A percentile compares a stretch with the other conserved stretches of the same genome.
Conservation (phyloP, 2,888 invertebrate species). For the Ichneumoninae sp. region DNA sequence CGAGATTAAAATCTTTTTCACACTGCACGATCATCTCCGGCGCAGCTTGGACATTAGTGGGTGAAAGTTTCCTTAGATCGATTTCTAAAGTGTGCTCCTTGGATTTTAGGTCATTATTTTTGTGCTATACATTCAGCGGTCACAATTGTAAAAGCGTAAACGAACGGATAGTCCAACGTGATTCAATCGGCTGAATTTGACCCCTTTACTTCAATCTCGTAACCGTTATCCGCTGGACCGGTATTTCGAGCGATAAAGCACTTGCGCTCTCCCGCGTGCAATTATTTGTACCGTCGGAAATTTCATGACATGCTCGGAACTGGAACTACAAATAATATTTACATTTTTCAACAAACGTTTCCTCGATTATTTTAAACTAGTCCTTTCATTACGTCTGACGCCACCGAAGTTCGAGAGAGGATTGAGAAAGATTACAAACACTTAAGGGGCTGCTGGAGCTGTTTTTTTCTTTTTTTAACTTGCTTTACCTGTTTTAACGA, state of each 20-base stretch:
- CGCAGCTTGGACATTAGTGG: slow-evolving; percentile 1
- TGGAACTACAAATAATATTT: neutral
- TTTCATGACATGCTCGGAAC: neutral
- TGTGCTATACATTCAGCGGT: slow-evolving; percentile 28
- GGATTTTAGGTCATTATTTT: slow-evolving; percentile 75
- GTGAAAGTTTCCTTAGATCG: slow-evolving; percentile 62
- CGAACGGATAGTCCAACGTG: neutral
- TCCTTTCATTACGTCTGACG: too few species aligned
- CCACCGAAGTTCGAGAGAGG: too few species aligned
- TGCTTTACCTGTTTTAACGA: too few species aligned
- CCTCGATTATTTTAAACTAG: neutral
- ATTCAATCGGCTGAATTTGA: slow-evolving; percentile 1
- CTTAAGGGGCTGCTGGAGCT: too few species aligned
- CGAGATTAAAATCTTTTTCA: slow-evolving; percentile 22
- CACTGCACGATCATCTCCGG: slow-evolving; percentile 19
- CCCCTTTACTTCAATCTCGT: slow-evolving; percentile 13
- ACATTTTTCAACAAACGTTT: neutral
- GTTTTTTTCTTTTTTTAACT: too few species aligned
- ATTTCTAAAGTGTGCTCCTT: slow-evolving; percentile 77
- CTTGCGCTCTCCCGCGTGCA: neutral
- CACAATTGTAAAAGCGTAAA: slow-evolving; percentile 20
- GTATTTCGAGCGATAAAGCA: neutral
- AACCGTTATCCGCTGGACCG: slow-evolving; percentile 3
- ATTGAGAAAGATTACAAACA: too few species aligned
- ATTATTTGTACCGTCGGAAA: neutral